These are phyloP conservation scores for Ceryle rudis DNA, from an alignment of 2,797 vertebrate species.

Conservation along the genomic window DNA sequence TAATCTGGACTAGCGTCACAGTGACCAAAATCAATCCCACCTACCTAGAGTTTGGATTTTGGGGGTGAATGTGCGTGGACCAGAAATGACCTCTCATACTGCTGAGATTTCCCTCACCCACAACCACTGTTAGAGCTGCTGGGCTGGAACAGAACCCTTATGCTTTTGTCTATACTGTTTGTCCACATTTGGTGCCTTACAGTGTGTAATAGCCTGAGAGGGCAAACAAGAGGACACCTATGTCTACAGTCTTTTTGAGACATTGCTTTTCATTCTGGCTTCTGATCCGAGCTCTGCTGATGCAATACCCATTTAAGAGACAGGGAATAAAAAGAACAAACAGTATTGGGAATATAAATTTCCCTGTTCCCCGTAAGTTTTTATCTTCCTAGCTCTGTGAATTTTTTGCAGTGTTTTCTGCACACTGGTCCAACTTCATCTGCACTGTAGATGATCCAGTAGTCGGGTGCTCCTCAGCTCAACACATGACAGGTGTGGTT, in stretches of 20 bases:
- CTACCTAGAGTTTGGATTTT: neutral
- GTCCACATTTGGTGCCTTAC: neutral
- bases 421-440: neutral
- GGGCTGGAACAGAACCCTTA: neutral
- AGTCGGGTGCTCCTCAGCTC: neutral
- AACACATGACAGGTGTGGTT: neutral
- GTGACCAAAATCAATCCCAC: rapidly evolving
- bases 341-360: neutral
- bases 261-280: neutral
- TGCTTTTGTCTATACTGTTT: neutral
- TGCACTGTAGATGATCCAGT: neutral
- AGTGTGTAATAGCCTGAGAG: neutral
- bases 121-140: neutral
- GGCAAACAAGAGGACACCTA: neutral
- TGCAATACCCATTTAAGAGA: neutral
- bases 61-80: neutral
- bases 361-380: neutral
- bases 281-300: neutral
- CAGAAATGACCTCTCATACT: neutral
- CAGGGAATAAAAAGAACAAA: neutral
- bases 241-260: neutral
- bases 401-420: neutral
- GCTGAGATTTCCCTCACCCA: neutral
- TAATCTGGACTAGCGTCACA: neutral
- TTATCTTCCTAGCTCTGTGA: neutral